phyloP scores from a whole-genome alignment of 2,797 vertebrate genomes.

The Echeneis naucrates region DNA sequence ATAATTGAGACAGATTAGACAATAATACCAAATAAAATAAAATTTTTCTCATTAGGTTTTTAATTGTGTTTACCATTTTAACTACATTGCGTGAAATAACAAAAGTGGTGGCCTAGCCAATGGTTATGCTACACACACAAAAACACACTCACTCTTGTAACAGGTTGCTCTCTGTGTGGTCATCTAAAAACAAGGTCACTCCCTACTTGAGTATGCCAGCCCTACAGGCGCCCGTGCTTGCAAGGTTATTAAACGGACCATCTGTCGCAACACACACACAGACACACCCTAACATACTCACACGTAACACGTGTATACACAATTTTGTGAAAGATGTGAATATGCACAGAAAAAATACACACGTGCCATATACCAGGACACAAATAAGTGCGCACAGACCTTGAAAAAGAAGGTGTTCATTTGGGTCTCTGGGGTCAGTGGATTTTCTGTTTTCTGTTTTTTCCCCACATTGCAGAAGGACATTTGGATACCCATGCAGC shows the following conservation, averaged over 20 bases:
- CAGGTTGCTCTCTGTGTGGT: slow-evolving; percentile 50
- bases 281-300: neutral
- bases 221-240: slow-evolving; percentile 41
- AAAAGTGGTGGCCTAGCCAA: too few species aligned
- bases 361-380: neutral
- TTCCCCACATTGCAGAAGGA: neutral
- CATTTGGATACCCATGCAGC: neutral
- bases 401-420: neutral
- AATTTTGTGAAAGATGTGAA: neutral
- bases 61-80: neutral
- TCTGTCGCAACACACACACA: slow-evolving; percentile 49
- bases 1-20: too few species aligned
- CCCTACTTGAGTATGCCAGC: slow-evolving; percentile 45
- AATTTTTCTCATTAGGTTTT: neutral
- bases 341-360: slow-evolving; percentile 3
- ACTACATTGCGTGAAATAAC: neutral
- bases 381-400: slow-evolving; percentile 1
- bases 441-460: neutral
- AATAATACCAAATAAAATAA: too few species aligned
- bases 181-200: slow-evolving; percentile 63
- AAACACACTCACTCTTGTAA: slow-evolving; percentile 23
- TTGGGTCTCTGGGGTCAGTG: slow-evolving; percentile 10
- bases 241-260: slow-evolving; percentile 68
- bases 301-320: slow-evolving; percentile 2
- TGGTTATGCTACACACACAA: slow-evolving; percentile 8